Evolutionary conservation across 2,888 invertebrate genomes (phyloP).

Genomic region (Dysmachus trigonus): DNA sequence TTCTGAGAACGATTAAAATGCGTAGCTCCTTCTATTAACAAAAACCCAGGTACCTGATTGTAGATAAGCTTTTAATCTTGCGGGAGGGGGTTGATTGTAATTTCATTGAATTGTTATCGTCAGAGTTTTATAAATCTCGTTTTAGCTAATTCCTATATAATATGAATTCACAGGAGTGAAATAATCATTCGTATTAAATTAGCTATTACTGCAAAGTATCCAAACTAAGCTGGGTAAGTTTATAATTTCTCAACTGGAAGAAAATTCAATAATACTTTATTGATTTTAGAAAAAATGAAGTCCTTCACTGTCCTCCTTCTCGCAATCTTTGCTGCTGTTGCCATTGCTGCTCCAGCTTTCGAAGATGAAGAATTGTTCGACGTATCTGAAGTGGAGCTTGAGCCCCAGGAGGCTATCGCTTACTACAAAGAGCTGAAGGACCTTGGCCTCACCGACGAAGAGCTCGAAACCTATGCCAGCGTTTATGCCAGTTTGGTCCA

Average conservation of each 20-base stretch:
- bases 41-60: not conserved
- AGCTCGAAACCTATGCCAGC: not conserved
- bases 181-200: not conserved
- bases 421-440: not conserved
- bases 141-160: not conserved
- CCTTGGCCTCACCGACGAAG: not conserved
- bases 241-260: not conserved
- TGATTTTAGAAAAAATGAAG: not conserved
- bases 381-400: not conserved
- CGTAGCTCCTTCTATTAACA: not conserved
- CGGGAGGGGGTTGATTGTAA: not conserved
- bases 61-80: not conserved
- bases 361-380: not conserved
- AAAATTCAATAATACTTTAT: not conserved
- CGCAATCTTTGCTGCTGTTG: not conserved
- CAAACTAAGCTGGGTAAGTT: not conserved
- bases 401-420: not conserved
- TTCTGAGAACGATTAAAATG: not conserved
- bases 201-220: not conserved
- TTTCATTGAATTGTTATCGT: not conserved
- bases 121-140: not conserved
- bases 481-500: not conserved
- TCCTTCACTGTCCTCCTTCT: not conserved
- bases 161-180: not conserved
- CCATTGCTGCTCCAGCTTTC: not conserved